Conservation (phyloP, 2,113 vertebrate species). For the Agelaius phoeniceus region DNA sequence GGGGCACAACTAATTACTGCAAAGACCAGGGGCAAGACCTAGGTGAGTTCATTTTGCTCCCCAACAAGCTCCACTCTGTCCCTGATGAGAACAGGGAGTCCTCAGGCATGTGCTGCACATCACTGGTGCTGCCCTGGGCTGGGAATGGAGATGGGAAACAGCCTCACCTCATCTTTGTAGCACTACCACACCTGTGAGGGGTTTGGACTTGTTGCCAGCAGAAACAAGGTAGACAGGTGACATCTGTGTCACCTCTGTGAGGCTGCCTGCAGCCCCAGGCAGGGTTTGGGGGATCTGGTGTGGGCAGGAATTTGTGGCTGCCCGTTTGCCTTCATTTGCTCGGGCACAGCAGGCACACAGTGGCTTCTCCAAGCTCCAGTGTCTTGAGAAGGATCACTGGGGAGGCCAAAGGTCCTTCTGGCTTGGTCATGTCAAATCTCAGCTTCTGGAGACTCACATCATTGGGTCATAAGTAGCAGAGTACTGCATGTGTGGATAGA, state of each 20-base stretch:
- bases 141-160: not conserved
- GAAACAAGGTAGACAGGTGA: not conserved
- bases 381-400: fast-evolving
- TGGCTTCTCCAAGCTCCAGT: not conserved
- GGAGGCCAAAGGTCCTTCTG: not conserved
- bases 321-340: not conserved
- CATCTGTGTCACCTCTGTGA: not conserved
- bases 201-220: not conserved
- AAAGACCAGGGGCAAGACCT: not conserved
- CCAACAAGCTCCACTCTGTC: not conserved
- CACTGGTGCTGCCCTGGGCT: not conserved
- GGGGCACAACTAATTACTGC: not conserved
- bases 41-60: not conserved
- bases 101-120: not conserved
- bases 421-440: not conserved
- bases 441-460: not conserved
- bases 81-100: not conserved
- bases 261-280: no score
- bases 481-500: not conserved
- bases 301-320: fast-evolving
- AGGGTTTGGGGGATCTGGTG: not conserved
- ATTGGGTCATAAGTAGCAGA: not conserved
- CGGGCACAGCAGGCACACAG: fast-evolving
- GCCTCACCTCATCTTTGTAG: fast-evolving
- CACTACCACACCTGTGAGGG: fast-evolving